Evolutionary conservation across 2,113 vertebrate genomes (phyloP), one percentile per base, ranked within the genome.

Genomic region (Formicarius rufipectus): DNA sequence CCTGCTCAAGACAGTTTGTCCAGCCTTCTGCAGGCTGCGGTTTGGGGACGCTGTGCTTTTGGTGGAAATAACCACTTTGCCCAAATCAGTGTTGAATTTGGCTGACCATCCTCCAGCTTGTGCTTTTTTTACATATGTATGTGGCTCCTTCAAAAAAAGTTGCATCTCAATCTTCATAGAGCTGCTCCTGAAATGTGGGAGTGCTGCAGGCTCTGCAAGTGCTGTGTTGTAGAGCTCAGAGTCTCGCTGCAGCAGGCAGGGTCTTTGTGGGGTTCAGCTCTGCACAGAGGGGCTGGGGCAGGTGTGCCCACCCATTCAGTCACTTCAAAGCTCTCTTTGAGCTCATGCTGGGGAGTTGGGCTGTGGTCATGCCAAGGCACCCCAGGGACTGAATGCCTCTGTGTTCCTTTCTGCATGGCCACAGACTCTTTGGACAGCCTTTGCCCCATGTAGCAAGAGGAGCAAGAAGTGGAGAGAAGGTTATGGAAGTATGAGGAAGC

Each of bases 191-290:
- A 47, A 68, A 45, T 11, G 40, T 63, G 55, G 39, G 31, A 59
- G 27, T 12, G 47, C 47, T 50, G 18, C 13, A 28, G 9, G 25
- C 49, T 89, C 83, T 81, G 64, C 23, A 27, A 10, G 31, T 35
- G 40, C 56, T 74, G 39, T 35, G 12, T n/a, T 72, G 14, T n/a
- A 33, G 40, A 2, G 8, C 31, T 50, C 1, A 14, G 66, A 75
- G 28, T 37, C 6, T 37, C 0, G 0, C 31, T 47, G 30, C 39
- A 50, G 37, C 10, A 28, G n/a, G 31, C 1, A 2, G 30, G 63
- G 27, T 17, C 33, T 80, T 2, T 1, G 2, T 63, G 72, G 35
- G 28, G 35, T 42, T 63, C 40, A 20, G n/a, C 1, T 1, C 24
- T 47, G 49, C 37, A 23, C 58, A 67, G 23, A 30, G 60, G 55